Base-by-base conservation (phyloP, 1,140 invertebrate species). In the Melitaea cinxia region DNA sequence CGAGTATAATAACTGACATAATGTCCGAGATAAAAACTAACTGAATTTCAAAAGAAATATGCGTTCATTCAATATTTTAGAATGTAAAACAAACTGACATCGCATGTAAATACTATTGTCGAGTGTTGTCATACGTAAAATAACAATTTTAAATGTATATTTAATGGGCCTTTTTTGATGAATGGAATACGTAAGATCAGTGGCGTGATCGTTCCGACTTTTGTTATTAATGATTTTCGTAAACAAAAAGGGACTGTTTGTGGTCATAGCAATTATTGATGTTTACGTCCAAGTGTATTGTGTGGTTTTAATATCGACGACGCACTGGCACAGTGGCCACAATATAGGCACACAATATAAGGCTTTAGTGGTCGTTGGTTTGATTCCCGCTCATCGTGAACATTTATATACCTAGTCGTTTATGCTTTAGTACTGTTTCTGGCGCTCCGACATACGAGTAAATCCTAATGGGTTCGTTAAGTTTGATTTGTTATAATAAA, bases 41-140 rank as follows among this genome's bases (percentile, higher is more conserved):
- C 73, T 61, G 65, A 77, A 80, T 76, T 83, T 82, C 75, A 66
- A 73, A 82, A 78, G 80, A 84, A 85, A 76, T 83, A 76, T 79
- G 74, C 78, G 72, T 74, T 78, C 75, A 83, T 88, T 88, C 81
- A 88, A 81, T 81, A 78, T 88, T 88, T 88, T 77, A 80, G 80
- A 88, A n/a, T 87, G 84, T 89, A 88, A 88, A 91, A 91, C 86
- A 89, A 85, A 89, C 86, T 91, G 84, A 91, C 88, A 88, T 85
- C 80, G 78, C 87, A 91, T 91, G 85, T 91, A 89, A 91, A 91
- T 89, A 91, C 78, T 83, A 85, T 91, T 91, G 88, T 90, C 78
- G 70, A 68, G 73, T 74, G 80, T 81, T 88, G 82, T 85, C 82
- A 84, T 77, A 70, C 73, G 77, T 82, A 83, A 82, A 84, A 84